Evolutionary conservation across 2,888 invertebrate genomes (phyloP).

Genomic region (Sympetrum striolatum): DNA sequence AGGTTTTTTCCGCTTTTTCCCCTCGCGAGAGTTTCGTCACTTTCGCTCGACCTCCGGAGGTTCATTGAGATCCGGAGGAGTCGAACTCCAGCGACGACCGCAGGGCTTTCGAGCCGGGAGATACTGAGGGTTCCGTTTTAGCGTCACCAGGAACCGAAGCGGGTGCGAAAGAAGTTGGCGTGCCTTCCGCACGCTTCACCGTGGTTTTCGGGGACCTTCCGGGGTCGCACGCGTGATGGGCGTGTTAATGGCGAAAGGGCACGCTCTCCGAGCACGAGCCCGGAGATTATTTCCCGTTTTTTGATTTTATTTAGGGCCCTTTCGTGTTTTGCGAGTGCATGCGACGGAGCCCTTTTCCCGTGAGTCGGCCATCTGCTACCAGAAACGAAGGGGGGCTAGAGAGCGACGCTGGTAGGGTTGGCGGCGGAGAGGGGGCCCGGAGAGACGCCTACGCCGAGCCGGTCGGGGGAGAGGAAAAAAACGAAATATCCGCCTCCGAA

Average conservation of each 20-base stretch:
- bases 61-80: not conserved
- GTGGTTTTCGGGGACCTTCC: no score
- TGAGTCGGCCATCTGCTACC: not conserved
- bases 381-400: not conserved
- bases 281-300: no score
- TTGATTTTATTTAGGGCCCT: no score
- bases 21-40: not conserved
- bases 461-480: not conserved
- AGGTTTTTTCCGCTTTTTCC: no score
- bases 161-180: not conserved
- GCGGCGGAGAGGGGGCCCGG: not conserved
- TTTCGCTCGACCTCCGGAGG: not conserved
- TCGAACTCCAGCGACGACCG: no score
- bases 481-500: not conserved
- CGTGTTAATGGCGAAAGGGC: no score
- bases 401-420: not conserved
- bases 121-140: no score
- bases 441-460: not conserved
- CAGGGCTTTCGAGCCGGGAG: no score
- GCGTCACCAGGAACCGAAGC: not conserved
- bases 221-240: no score
- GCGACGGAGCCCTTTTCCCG: not conserved
- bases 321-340: not conserved
- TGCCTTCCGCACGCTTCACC: no score
- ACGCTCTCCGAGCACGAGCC: no score